A percentile compares a stretch with the other conserved stretches of the same genome.
Evolutionary conservation across 1,140 invertebrate species (phyloP).

Genomic region (Drosophila pruinosa): DNA sequence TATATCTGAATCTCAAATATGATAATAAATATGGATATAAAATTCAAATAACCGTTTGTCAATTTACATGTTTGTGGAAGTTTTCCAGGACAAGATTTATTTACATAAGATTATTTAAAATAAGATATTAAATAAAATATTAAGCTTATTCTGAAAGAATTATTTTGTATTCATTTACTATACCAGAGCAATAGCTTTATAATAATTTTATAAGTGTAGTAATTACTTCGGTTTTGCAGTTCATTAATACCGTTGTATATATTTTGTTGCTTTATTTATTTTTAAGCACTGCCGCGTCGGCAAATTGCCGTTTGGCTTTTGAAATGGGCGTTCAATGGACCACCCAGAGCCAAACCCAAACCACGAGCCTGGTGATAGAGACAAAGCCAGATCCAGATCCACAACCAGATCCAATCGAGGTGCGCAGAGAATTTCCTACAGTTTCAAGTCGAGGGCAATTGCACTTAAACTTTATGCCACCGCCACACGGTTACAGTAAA

Average conservation of each 20-base stretch:
- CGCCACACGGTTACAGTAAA: conserved; percentile 68
- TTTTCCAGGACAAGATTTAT: too few relatives aligned
- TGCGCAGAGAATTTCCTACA: conserved; percentile 10
- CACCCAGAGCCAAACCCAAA: conserved; percentile 40
- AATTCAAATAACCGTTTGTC: too few relatives aligned
- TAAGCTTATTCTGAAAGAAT: too few relatives aligned
- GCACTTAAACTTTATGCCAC: conserved; percentile 61
- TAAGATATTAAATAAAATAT: too few relatives aligned
- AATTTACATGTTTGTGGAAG: too few relatives aligned
- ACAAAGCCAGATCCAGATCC: not conserved
- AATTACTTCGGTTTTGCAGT: conserved; percentile 4
- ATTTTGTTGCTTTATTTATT: conserved; percentile 44
- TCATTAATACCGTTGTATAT: not conserved
- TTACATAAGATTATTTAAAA: too few relatives aligned
- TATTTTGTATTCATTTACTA: too few relatives aligned
- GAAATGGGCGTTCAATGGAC: conserved; percentile 47
- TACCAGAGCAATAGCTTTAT: too few relatives aligned
- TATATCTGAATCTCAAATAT: too few relatives aligned
- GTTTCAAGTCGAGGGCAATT: conserved; percentile 19
- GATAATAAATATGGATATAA: too few relatives aligned
- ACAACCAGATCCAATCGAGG: conserved; percentile 6
- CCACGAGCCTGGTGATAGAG: not conserved
- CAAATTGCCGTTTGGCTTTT: conserved; percentile 73
- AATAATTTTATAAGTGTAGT: conserved; percentile 16
- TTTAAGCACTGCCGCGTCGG: conserved; percentile 67